Conservation (phyloP, 2,113 vertebrate species). For the Onychostruthus taczanowskii region DNA sequence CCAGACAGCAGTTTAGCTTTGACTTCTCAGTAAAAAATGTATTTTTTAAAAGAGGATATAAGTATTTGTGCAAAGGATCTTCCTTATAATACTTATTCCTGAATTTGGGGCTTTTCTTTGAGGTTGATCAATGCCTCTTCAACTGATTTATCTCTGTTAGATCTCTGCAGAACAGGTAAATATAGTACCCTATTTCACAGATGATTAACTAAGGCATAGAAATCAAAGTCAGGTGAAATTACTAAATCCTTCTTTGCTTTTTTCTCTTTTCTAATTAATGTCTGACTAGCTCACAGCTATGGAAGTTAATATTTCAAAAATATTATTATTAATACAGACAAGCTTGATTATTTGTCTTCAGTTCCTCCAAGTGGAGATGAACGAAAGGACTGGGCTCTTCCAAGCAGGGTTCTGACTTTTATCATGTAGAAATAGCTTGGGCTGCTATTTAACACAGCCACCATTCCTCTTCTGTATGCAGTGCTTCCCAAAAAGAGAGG, state of each 20-base stretch:
- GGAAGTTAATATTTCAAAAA: not conserved
- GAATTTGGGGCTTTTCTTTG: not conserved
- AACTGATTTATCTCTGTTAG: not conserved
- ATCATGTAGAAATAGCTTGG: not conserved
- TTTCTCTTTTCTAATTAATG: not conserved
- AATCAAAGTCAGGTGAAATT: not conserved
- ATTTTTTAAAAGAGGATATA: not conserved
- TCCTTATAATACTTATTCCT: not conserved
- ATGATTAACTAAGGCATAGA: not conserved
- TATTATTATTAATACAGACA: not conserved
- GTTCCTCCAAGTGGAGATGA: not conserved
- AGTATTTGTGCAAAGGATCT: not conserved
- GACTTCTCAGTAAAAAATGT: not conserved
- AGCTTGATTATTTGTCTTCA: not conserved
- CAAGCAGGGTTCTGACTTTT: not conserved
- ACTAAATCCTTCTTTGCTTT: not conserved
- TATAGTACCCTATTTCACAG: not conserved
- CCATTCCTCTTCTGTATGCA: not conserved
- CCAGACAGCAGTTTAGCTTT: not conserved
- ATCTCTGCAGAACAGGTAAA: not conserved
- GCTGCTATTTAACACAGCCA: not conserved
- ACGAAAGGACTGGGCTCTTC: not conserved
- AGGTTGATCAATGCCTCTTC: not conserved
- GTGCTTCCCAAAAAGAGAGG: not conserved
- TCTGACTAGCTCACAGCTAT: not conserved